Base-by-base conservation (phyloP, 1,140 invertebrate species). In the Mamestra configurata region DNA sequence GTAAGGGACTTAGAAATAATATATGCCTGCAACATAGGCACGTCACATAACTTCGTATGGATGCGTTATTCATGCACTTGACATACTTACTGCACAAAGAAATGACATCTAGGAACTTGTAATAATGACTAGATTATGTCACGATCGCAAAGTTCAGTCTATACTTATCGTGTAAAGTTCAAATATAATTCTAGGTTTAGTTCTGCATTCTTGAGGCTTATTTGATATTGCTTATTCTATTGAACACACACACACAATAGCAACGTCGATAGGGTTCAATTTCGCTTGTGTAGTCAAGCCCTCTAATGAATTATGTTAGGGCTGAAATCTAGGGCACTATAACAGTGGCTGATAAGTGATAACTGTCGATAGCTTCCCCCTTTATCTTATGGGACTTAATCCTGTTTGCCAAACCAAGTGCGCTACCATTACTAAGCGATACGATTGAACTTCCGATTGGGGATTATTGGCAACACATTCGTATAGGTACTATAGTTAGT, bases 31-130 rank as follows among this genome's bases (percentile, higher is more conserved):
- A 71, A 71, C 46, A 66, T 59, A 77, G 49, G 18, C 57, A 46
- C 43, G 20, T 31, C 57, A 76, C 43, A 27, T 10, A 6, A 20
- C n/a, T 35, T 51, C 24, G 73, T 40, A 51, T 76, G 57, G 46
- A 64, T 76, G 53, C 53, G 57, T 76, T 73, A 73, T 76, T 57
- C 68, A 86, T 87, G 88, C 86, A 88, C 88, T 91, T 91, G 88
- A 89, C 90, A 91, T 55, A 90, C 76, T 85, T 90, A 75, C 59
- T 15, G 82, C 55, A 90, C 88, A 90, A 89, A 91, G 88, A 86
- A 89, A 84, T 76, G 43, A 76, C 73, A 76, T 64, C 73, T 84
- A 81, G 76, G 84, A 83, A 75, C 70, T 78, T 37, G 49, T 71
- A 79, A n/a, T n/a, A n/a, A 79, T 61, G 51, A 64, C 77, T 72